These are phyloP conservation scores for Corythucha ciliata DNA, from an alignment of 2,888 invertebrate genomes.

Conservation along the genomic window DNA sequence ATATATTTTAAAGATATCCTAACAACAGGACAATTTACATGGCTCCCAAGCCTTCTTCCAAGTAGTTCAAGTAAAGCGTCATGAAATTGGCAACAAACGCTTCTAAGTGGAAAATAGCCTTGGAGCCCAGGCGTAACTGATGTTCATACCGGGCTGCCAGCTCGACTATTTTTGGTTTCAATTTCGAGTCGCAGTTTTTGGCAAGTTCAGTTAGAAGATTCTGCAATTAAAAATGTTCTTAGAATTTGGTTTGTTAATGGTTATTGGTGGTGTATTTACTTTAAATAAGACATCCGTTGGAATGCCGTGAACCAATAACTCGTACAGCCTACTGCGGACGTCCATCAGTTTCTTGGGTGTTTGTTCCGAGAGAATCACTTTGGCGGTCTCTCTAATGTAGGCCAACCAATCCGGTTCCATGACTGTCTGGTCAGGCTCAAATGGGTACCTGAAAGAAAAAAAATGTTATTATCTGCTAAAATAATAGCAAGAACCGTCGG, in stretches of 20 bases:
- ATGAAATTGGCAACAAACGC: slow-evolving; percentile 96
- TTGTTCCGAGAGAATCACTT: slow-evolving; percentile 76
- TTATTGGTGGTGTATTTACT: slow-evolving; percentile 40
- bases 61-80: slow-evolving; percentile 82
- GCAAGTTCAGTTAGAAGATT: slow-evolving; percentile 75
- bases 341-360: slow-evolving; percentile 72
- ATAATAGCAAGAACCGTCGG: neutral
- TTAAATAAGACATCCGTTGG: slow-evolving; percentile 87
- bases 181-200: slow-evolving; percentile 77
- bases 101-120: slow-evolving; percentile 93
- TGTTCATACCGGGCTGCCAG: slow-evolving; percentile 88
- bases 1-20: no score
- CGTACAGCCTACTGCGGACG: slow-evolving; percentile 81
- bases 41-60: slow-evolving; percentile 60
- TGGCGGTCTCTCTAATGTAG: slow-evolving; percentile 77
- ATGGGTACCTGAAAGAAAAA: slow-evolving; percentile 63
- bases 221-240: slow-evolving; percentile 37
- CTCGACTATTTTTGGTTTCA: slow-evolving; percentile 76
- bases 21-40: no score
- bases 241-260: slow-evolving; percentile 4
- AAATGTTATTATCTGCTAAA: neutral
- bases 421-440: slow-evolving; percentile 67
- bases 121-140: slow-evolving; percentile 81
- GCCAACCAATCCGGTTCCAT: slow-evolving; percentile 88
- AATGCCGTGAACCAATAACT: slow-evolving; percentile 86